Evolutionary conservation across 2,888 invertebrate species (phyloP), one percentile per base, ranked within the genome.

Genomic region (Cyclophora albipunctata): DNA sequence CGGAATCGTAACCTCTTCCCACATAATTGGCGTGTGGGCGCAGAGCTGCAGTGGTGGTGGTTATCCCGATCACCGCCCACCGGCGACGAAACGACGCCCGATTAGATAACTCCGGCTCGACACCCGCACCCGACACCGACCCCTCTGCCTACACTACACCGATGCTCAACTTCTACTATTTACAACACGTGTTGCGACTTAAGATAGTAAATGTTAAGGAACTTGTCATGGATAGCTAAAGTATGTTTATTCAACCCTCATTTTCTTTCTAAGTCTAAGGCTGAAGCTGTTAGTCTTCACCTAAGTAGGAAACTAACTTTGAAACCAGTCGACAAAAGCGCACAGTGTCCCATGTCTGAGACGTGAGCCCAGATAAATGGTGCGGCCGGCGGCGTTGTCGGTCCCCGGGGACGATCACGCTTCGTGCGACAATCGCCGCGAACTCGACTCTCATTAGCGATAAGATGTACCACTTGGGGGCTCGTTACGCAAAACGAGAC

Each of bases 1-100:
- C 61, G 71, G 77, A 73, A 87, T 85, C 86, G 82, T 79, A 80
- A 84, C 81, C 81, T 86, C 87, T 86, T 84, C 85, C 84, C 83
- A 85, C 85, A 84, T 87, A 87, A 88, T 87, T 85, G 86, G 86
- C 82, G 79, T 80, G 85, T 85, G 84, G 87, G 87, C 74, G 84
- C 84, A 78, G 78, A 67, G 63, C 70, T 71, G 73, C 69, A 62
- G 71, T 72, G 73, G 75, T 71, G 75, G 79, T 73, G 71, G 78
- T 79, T 83, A 84, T 84, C 84, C 83, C 75, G 81, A 83, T 84
- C 33, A 34, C 34, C 78, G 76, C 78, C 84, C 83, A 85, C 87
- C 84, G 84, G 84, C 83, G 75, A 76, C 78, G 82, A 76, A 67
- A 72, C 74, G 78, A 78, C 80, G 76, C 78, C 77, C 78, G 86